Percentiles rank a stretch among this genome's conserved stretches.
These are phyloP conservation scores for Sorex maritimensis DNA, from an alignment of 2,797 vertebrate species.

Conservation along the genomic window DNA sequence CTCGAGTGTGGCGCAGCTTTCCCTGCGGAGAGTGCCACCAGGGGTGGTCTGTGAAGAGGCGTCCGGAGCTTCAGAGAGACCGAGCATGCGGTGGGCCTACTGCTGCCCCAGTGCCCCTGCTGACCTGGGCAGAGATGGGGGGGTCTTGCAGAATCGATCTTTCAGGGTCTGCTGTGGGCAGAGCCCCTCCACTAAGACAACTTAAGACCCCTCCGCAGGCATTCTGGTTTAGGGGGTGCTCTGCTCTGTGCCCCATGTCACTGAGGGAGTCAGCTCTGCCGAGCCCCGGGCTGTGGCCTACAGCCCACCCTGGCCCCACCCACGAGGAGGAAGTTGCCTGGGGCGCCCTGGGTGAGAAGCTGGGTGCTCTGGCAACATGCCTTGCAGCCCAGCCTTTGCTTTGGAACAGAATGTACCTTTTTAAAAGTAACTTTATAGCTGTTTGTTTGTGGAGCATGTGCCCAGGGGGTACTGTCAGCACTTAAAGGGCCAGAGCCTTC, in stretches of 20 bases:
- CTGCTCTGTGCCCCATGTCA: not conserved
- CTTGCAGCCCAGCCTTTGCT: constrained; percentile 79
- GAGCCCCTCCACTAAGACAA: not conserved
- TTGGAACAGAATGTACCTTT: constrained; percentile 78
- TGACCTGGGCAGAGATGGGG: not conserved
- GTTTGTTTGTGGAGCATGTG: constrained; percentile 74
- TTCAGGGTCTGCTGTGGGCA: not conserved
- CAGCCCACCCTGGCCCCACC: constrained; percentile 54
- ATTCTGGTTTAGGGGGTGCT: not conserved
- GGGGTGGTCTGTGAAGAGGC: not conserved
- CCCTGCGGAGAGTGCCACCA: not conserved
- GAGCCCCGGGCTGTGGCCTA: not conserved
- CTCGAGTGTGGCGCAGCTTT: not conserved
- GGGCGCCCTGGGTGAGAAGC: constrained; percentile 59
- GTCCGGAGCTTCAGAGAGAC: not conserved
- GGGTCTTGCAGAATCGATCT: not conserved
- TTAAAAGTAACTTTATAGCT: constrained; percentile 83
- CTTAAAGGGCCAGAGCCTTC: constrained; percentile 72
- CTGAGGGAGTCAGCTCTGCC: not conserved
- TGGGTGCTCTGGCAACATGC: constrained; percentile 45
- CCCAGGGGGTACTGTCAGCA: constrained; percentile 55
- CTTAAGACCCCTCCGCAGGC: not conserved
- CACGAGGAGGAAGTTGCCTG: constrained; percentile 75
- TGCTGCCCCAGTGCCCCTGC: not conserved
- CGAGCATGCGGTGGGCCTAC: not conserved